Conservation (phyloP, 1,140 invertebrate species). For the Trachelipus rathkii region DNA sequence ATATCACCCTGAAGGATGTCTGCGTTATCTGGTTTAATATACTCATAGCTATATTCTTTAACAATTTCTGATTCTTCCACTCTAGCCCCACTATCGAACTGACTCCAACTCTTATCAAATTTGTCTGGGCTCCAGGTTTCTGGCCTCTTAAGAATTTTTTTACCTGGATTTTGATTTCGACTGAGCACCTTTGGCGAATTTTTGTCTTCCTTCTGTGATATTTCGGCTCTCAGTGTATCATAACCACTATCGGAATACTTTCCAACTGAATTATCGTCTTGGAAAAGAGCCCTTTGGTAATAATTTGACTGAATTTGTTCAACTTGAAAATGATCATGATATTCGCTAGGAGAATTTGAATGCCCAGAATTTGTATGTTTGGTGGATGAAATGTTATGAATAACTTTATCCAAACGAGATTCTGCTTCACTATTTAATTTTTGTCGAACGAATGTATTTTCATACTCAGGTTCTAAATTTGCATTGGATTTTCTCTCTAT, state of each 20-base stretch:
- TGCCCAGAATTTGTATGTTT: not conserved
- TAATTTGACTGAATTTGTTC: slow-evolving; percentile 22
- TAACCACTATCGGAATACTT: slow-evolving; percentile 52
- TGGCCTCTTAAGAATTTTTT: slow-evolving; percentile 28
- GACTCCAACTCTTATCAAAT: slow-evolving; percentile 37
- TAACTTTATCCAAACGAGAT: not conserved
- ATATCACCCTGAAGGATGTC: slow-evolving; percentile 21
- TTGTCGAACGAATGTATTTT: slow-evolving; percentile 10
- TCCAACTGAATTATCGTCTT: slow-evolving; percentile 36
- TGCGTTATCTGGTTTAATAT: slow-evolving; percentile 38
- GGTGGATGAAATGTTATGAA: not conserved
- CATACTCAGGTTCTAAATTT: not conserved
- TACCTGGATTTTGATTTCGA: not conserved
- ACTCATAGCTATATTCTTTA: slow-evolving; percentile 43
- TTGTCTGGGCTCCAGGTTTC: slow-evolving; percentile 46
- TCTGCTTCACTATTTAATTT: slow-evolving; percentile 17
- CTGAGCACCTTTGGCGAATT: not conserved
- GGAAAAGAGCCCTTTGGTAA: slow-evolving; percentile 23
- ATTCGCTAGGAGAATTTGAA: slow-evolving; percentile 27
- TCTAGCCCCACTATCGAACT: slow-evolving; percentile 22
- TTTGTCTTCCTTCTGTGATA: slow-evolving; percentile 35
- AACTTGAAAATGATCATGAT: slow-evolving; percentile 27
- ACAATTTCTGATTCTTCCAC: slow-evolving; percentile 38
- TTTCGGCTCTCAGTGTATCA: slow-evolving; percentile 49
- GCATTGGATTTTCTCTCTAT: slow-evolving; percentile 23